Conservation (phyloP, 2,113 vertebrate species). For the Eira barbara region DNA sequence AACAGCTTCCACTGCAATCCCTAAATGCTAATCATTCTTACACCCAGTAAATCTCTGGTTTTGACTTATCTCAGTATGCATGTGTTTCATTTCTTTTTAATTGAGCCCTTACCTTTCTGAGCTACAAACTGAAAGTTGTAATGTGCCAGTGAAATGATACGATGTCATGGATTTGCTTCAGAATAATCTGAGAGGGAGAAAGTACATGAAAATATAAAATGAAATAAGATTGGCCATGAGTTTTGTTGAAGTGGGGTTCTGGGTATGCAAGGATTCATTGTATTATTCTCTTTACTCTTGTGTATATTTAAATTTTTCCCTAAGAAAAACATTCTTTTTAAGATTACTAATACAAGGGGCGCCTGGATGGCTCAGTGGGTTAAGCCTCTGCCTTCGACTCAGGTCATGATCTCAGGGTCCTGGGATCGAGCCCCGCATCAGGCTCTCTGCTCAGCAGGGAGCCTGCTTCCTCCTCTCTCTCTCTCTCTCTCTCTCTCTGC, state of each 20-base stretch:
- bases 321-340: neutral
- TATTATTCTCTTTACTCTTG: neutral
- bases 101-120: neutral
- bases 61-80: neutral
- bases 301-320: neutral
- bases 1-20: neutral
- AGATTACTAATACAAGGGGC: neutral
- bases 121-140: neutral
- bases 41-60: neutral
- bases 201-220: neutral
- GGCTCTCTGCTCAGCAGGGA: too few relatives aligned
- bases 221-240: neutral
- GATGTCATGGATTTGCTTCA: neutral
- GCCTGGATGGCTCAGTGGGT: too few relatives aligned
- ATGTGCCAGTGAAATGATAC: neutral
- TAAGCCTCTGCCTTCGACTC: too few relatives aligned
- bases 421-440: too few relatives aligned
- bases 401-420: too few relatives aligned
- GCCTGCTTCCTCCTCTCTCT: too few relatives aligned
- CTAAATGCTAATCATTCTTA: neutral
- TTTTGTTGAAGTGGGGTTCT: neutral
- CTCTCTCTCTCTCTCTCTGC: too few relatives aligned
- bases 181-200: neutral
- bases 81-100: neutral
- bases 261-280: neutral